Percentiles rank a stretch among this genome's conserved stretches.
phyloP scores from a whole-genome alignment of 64 coral and sea anemone species.

The Actinia equina region DNA sequence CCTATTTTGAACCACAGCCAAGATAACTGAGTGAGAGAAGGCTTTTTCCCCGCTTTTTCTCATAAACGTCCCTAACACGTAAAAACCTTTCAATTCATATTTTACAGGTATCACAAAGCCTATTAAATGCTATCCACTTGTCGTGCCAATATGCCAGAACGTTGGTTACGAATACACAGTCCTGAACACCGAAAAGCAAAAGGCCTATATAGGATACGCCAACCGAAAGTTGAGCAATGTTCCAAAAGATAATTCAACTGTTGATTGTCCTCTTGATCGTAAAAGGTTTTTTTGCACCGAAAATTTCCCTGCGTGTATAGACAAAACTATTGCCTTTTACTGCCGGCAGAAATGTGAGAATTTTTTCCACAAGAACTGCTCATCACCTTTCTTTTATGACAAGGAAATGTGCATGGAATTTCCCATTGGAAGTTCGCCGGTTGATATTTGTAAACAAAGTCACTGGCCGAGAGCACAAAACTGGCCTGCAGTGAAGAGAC shows the following conservation, averaged over 20 bases:
- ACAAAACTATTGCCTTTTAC: slow-evolving; percentile 11
- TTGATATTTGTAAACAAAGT: slow-evolving; percentile 27
- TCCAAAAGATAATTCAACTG: background rate
- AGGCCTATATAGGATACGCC: background rate
- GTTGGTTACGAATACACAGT: slow-evolving; percentile 11
- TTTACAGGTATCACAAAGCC: background rate
- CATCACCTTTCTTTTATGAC: background rate
- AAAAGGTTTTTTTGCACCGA: slow-evolving; percentile 24
- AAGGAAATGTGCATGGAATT: slow-evolving; percentile 15
- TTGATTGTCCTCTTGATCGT: background rate
- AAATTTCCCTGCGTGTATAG: slow-evolving; percentile 6
- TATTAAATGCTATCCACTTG: slow-evolving; percentile 14
- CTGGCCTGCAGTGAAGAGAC: background rate
- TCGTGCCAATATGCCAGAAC: slow-evolving; percentile 22
- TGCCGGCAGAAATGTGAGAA: slow-evolving; percentile 13
- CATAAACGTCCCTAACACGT: no score
- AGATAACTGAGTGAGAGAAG: no score
- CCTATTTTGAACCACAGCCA: no score
- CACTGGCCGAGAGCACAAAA: slow-evolving; percentile 25
- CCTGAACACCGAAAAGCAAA: background rate
- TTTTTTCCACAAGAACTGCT: slow-evolving; percentile 13
- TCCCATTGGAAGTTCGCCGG: background rate
- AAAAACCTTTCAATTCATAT: no score
- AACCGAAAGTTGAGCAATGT: background rate
- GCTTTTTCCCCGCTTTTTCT: no score